Evolutionary conservation across 2,797 vertebrate species (phyloP), one percentile per base, ranked within the genome.

Genomic region (Leptodactylus fallax): DNA sequence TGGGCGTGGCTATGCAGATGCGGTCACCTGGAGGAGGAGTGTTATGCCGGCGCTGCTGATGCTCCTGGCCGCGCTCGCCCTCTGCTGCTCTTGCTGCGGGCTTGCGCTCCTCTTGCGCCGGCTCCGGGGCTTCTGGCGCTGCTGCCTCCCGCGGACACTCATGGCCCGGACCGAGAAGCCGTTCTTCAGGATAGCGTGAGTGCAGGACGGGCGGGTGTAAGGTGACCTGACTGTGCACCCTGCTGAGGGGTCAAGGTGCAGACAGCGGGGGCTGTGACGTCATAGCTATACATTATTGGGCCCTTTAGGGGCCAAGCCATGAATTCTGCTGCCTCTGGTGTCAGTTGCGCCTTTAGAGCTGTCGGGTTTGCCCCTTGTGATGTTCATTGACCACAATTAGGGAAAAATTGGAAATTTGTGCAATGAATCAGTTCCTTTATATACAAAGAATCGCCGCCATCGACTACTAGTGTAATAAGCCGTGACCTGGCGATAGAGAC

Each of bases 181-280:
- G 56, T 91, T 99, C 74, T 98, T 99, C 92, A 96, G 97, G 91
- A 96, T 99, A 63, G 98, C 97, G 98, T 99, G 90, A 96, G 97
- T 96, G 36, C 27, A 9, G n/a, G n/a, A n/a, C n/a, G n/a, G 9
- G 55, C 12, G 21, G n/a, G 60, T 7, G 21, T n/a, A 0, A 6
- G 14, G 17, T 9, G 45, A 47, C 13, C 69, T 14, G 45, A 8
- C 11, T 14, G n/a, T 51, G 49, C 49, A 51, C 49, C 11, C 7
- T 56, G 58, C 58, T 3, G 17, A 7, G 19, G 58, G 17, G 58
- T 61, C 19, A 61, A 21, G 1, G 56, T 51, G 5, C 49, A 10
- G 49, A 10, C n/a, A n/a, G n/a, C n/a, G n/a, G n/a, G n/a, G n/a
- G n/a, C n/a, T n/a, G 49, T 53, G 51, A 53, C 51, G 51, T 53